Conservation (phyloP, 1,140 invertebrate genomes). For the Berghia stephanieae region DNA sequence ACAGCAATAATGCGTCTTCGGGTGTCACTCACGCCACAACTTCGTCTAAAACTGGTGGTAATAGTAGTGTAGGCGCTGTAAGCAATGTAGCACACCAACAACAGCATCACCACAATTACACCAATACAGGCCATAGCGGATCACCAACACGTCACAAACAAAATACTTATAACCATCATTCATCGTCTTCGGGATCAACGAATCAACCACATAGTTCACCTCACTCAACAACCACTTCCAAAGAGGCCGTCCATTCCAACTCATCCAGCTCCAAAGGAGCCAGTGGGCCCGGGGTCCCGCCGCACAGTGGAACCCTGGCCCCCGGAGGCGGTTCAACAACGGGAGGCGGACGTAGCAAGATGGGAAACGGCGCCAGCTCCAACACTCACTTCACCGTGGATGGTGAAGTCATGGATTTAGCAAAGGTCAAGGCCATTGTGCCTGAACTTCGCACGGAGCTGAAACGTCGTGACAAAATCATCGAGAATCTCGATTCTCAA, state of each 20-base stretch:
- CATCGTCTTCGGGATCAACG: neutral
- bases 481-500: constrained; percentile 54
- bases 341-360: constrained; percentile 35
- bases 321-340: neutral
- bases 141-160: too few relatives aligned
- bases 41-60: too few relatives aligned
- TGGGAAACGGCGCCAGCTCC: constrained; percentile 64
- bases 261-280: neutral
- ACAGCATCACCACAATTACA: too few relatives aligned
- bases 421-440: constrained; percentile 58
- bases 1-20: too few relatives aligned
- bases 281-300: neutral
- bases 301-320: too few relatives aligned
- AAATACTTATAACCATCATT: neutral
- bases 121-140: too few relatives aligned
- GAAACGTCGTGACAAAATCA: constrained; percentile 53
- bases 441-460: constrained; percentile 59
- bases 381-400: constrained; percentile 51
- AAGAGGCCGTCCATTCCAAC: neutral
- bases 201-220: neutral
- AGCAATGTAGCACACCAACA: too few relatives aligned
- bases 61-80: too few relatives aligned
- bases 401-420: constrained; percentile 58
- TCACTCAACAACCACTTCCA: neutral
- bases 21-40: too few relatives aligned